Conservation (phyloP, 2,888 invertebrate genomes). For the Autographa pulchrina region DNA sequence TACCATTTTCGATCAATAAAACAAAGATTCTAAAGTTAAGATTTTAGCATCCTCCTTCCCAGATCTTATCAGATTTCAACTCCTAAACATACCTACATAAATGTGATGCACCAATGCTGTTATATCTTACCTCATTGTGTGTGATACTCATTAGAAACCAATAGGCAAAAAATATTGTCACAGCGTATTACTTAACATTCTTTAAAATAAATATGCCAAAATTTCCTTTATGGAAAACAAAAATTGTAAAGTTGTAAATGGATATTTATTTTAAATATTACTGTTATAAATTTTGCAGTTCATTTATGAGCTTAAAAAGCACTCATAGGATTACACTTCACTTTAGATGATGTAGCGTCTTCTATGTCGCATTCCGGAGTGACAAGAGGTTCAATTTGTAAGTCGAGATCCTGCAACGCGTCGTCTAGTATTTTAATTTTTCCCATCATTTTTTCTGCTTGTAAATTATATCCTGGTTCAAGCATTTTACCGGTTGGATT, state of each 20-base stretch:
- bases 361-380: conserved; percentile 69
- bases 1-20: too few relatives aligned
- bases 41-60: too few relatives aligned
- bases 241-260: background rate
- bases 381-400: conserved; percentile 80
- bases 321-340: conserved; percentile 71
- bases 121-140: too few relatives aligned
- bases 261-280: background rate
- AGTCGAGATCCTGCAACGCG: conserved; percentile 78
- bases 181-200: background rate
- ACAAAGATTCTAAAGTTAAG: too few relatives aligned
- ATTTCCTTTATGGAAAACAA: too few relatives aligned
- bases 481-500: conserved; percentile 93
- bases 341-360: conserved; percentile 41
- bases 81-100: too few relatives aligned
- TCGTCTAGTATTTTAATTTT: conserved; percentile 85
- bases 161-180: background rate
- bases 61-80: too few relatives aligned
- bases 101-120: too few relatives aligned
- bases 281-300: background rate
- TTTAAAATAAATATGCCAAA: background rate
- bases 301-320: conserved; percentile 59
- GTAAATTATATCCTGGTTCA: conserved; percentile 90
- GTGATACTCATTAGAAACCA: too few relatives aligned
- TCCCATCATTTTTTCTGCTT: conserved; percentile 87